Conservation (phyloP, 2,888 invertebrate species). For the Ophraella communa region DNA sequence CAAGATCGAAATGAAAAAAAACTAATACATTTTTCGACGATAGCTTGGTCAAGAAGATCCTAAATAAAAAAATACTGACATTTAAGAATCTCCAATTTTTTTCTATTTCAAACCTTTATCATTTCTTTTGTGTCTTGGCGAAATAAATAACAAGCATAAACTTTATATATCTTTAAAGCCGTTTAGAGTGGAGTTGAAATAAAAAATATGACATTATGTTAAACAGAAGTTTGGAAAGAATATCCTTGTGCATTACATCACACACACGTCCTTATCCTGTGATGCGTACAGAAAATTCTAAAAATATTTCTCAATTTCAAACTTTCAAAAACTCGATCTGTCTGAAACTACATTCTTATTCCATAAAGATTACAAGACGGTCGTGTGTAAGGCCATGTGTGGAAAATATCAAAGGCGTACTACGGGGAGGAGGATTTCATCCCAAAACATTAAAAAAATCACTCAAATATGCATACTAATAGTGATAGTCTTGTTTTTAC, state of each 20-base stretch:
- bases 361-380: slow-evolving; percentile 56
- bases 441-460: too few species aligned
- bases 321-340: slow-evolving; percentile 27
- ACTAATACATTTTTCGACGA: too few species aligned
- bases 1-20: neutral
- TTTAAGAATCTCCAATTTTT: neutral
- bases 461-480: too few species aligned
- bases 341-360: slow-evolving; percentile 51
- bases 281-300: slow-evolving; percentile 9
- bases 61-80: too few species aligned
- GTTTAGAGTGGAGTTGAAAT: neutral
- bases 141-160: neutral
- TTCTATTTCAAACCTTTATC: neutral
- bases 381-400: slow-evolving; percentile 49
- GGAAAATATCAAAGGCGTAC: slow-evolving; percentile 25
- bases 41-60: too few species aligned
- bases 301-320: slow-evolving; percentile 25
- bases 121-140: neutral
- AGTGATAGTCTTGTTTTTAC: too few species aligned
- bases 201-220: slow-evolving; percentile 19
- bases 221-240: slow-evolving; percentile 14
- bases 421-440: slow-evolving; percentile 8
- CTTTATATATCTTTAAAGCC: neutral
- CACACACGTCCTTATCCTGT: slow-evolving; percentile 10
- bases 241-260: slow-evolving; percentile 13